Evolutionary conservation across 2,888 invertebrate genomes (phyloP), one percentile per base, ranked within the genome.

Genomic region (Pristionchus entomophagus): DNA sequence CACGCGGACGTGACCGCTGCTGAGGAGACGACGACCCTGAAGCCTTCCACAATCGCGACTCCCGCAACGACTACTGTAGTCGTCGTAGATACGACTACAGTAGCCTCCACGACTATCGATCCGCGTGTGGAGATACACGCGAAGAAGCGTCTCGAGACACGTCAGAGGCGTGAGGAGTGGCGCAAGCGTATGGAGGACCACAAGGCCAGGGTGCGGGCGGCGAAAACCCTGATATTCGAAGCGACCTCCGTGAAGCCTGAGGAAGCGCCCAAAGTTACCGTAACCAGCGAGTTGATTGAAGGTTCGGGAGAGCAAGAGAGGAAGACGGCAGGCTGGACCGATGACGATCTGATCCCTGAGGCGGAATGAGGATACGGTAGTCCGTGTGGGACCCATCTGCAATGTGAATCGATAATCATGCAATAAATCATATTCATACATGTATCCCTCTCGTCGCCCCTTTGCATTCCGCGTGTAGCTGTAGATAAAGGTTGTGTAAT

Each of bases 311-410:
- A 41, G 29, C 8, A 62, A 32, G 32, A 62, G 38, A 19, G 6
- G 38, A 2, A 19, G 14, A 38, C 69, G 22, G n/a, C 17, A 22
- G 38, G 38, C 35, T 69, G 69, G 69, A 69, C 8, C 22, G 69
- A 69, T 32, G 69, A 69, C 22, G 69, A 69, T 38, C 69, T 69
- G 22, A 69, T 69, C 19, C 38, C 69, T 35, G 69, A 62, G 10
- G 29, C 69, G 38, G 38, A 35, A n/a, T 69, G 69, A 59, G n/a
- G 59, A 38, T 69, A 69, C 69, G 41, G 69, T 69, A 69, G 69
- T 32, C 62, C 59, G 26, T 6, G 1, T 29, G 35, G 69, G 2
- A n/a, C 38, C 69, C 22, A 38, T n/a, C n/a, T 38, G 69, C 41
- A 35, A 69, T 35, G 38, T 69, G 22, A n/a, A 69, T 41, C 38